Base-by-base conservation (phyloP, 2,113 vertebrate genomes). In the Sterrhoptilus dennistouni region DNA sequence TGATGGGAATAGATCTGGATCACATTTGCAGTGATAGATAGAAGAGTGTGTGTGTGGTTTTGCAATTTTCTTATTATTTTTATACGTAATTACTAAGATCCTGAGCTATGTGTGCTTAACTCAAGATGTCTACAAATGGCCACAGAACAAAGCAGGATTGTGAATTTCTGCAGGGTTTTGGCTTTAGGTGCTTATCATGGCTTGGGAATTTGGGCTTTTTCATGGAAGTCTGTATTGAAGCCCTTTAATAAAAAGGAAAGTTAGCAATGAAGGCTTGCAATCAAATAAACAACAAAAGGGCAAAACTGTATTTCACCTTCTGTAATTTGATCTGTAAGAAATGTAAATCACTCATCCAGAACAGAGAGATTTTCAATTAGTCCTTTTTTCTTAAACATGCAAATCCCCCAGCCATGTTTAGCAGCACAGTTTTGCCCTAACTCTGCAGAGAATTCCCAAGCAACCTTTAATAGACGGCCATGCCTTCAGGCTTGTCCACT, bases 401-500 rank as follows among this genome's bases (percentile, higher is more conserved):
- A 96, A 96, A 97, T 97, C 96, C 95, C 87, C 68, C 59, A 91
- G 93, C 87, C 92, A 31, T 95, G 92, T 96, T 97, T 96, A 97
- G 93, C 84, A 91, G 90, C 93, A 88, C 92, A 94, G 87, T 96
- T 95, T 96, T 95, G 76, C 95, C 64, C 82, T 91, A 86, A 88
- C 84, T 72, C 96, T 96, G 87, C 90, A n/a, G 95, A 96, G 95
- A 96, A 97, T 96, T 97, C 95, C 93, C 87, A 90, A 95, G 95
- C 95, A 97, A 96, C 96, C 93, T 96, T 96, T 97, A 97, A 96
- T 96, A 96, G 91, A 93, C 1, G 92, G 75, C 90, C 96, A 91
- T 96, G 93, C 95, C 95, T 97, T 93, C 96, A 90, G 96, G 96
- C 96, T 88, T 96, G 96, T 96, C 96, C 96, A 96, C 95, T 97